A percentile compares a stretch with the other conserved stretches of the same genome.
These are phyloP conservation scores for Acanthiza pusilla DNA, from an alignment of 2,797 vertebrate species.

Conservation along the genomic window DNA sequence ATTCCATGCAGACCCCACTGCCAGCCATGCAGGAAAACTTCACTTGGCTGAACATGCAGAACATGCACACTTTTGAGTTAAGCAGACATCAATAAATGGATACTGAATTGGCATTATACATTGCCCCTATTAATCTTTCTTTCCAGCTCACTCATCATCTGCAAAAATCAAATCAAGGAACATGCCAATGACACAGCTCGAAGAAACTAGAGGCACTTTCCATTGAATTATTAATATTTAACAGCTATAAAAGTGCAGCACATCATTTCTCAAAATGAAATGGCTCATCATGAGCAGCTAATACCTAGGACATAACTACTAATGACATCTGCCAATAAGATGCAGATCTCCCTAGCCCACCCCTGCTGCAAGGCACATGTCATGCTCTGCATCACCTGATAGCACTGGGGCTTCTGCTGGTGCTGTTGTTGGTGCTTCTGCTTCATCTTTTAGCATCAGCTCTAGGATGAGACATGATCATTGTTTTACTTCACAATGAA, in stretches of 20 bases:
- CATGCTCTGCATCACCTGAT: slow-evolving; percentile 51
- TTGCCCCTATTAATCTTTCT: neutral
- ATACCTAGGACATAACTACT: neutral
- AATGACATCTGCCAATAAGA: neutral
- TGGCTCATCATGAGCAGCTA: neutral
- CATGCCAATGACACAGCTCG: neutral
- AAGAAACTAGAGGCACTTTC: neutral
- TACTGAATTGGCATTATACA: neutral
- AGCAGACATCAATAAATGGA: neutral
- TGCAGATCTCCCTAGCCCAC: neutral
- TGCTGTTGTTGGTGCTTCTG: neutral
- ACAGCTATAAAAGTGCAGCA: neutral
- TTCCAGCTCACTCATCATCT: neutral
- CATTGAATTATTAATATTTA: neutral
- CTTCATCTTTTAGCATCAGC: slow-evolving; percentile 66
- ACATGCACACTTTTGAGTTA: neutral
- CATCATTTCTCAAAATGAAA: neutral
- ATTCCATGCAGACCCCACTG: neutral
- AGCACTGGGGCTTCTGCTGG: neutral
- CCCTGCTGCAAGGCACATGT: neutral
- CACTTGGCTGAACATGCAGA: neutral
- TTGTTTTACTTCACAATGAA: neutral
- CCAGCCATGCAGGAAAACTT: neutral
- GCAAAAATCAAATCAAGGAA: neutral
- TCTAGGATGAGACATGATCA: slow-evolving; percentile 61